Evolutionary conservation across 2,113 vertebrate species (phyloP).

Genomic region (Papio anubis): DNA sequence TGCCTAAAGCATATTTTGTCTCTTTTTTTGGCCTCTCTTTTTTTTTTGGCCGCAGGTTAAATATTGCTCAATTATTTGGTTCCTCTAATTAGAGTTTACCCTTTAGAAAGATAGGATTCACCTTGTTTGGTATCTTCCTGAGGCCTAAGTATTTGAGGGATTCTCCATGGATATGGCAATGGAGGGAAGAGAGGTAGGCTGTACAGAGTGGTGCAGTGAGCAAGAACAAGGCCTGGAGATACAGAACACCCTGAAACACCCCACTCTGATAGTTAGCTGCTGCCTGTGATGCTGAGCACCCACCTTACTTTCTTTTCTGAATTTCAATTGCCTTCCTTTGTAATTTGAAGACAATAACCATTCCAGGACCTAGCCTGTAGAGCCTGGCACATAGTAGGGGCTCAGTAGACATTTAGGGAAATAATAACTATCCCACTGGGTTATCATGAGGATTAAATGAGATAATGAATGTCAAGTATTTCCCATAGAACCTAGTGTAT

Average conservation of each 20-base stretch:
- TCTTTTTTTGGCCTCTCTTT: neutral
- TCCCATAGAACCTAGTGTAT: slow-evolving; percentile 8
- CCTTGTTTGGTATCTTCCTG: neutral
- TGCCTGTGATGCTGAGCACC: neutral
- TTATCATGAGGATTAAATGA: slow-evolving; percentile 20
- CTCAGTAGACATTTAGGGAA: neutral
- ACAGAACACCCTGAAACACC: neutral
- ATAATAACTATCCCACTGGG: neutral
- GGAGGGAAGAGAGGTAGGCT: neutral
- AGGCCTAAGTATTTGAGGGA: neutral
- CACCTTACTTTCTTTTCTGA: neutral
- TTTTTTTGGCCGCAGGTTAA: neutral
- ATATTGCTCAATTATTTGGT: slow-evolving; percentile 10
- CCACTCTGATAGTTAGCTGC: neutral
- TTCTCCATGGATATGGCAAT: neutral
- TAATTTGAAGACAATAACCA: neutral
- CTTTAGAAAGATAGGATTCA: slow-evolving; percentile 22
- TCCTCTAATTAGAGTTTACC: neutral
- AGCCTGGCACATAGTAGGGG: neutral
- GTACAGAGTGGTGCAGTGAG: neutral
- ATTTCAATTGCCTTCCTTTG: neutral
- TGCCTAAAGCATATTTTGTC: neutral
- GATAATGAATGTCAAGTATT: neutral
- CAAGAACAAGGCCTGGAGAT: neutral
- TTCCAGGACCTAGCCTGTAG: neutral